phyloP scores from a whole-genome alignment of 1,140 invertebrate species.

The Sarcophaga peregrina region DNA sequence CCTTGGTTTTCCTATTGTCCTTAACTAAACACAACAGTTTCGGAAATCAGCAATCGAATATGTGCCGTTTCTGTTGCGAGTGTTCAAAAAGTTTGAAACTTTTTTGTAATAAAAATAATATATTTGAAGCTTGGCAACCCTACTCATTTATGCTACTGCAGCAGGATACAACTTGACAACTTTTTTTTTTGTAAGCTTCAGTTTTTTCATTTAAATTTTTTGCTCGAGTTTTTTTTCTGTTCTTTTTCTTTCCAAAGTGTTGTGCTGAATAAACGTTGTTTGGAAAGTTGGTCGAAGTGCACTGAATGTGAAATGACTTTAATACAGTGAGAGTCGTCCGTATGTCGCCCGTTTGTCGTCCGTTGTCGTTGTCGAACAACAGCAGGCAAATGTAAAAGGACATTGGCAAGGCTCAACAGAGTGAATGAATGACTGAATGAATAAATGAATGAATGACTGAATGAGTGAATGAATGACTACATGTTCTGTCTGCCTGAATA shows the following conservation, averaged over 20 bases:
- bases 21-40: background rate
- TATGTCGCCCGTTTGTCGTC: too few species aligned
- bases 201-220: too few species aligned
- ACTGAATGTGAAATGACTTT: slow-evolving; percentile 41
- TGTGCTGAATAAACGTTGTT: slow-evolving; percentile 26
- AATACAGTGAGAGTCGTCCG: too few species aligned
- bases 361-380: background rate
- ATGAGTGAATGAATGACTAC: background rate
- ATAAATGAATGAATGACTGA: too few species aligned
- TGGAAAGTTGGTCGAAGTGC: slow-evolving; percentile 27
- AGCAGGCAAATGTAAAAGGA: too few species aligned
- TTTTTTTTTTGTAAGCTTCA: background rate
- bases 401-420: background rate
- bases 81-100: too few species aligned
- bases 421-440: background rate
- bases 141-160: background rate
- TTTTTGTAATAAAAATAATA: too few species aligned
- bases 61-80: too few species aligned
- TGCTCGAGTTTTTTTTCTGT: background rate
- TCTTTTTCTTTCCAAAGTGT: background rate
- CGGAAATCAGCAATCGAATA: background rate
- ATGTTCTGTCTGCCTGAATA: slow-evolving; percentile 38
- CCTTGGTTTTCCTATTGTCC: too few species aligned
- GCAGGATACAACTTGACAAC: background rate
- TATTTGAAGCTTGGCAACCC: background rate